Evolutionary conservation across 2,888 invertebrate genomes (phyloP).

Genomic region (Hirtodrosophila cameraria): DNA sequence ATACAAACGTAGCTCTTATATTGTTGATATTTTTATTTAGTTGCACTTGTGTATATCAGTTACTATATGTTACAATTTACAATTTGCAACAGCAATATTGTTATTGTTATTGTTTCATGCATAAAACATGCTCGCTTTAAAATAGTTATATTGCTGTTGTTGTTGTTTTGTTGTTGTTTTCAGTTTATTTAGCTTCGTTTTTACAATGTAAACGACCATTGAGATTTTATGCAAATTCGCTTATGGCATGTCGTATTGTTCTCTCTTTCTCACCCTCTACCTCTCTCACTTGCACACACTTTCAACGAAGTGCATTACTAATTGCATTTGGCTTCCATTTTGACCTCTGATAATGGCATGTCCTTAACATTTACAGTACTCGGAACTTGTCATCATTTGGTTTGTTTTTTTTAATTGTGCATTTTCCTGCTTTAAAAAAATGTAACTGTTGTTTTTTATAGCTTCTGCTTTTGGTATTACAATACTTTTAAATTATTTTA

Average conservation of each 20-base stretch:
- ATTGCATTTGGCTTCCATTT: constrained; percentile 1
- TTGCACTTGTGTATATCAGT: constrained; percentile 14
- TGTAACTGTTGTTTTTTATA: too few species aligned
- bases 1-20: constrained; percentile 13
- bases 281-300: too few species aligned
- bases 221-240: constrained; percentile 61
- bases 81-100: constrained; percentile 13
- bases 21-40: constrained; percentile 50
- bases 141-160: constrained; percentile 18
- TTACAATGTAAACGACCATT: constrained; percentile 52
- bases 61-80: constrained; percentile 17
- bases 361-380: background rate
- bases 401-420: too few species aligned
- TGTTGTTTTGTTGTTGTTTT: constrained; percentile 22
- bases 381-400: background rate
- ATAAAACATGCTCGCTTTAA: constrained; percentile 40
- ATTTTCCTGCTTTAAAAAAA: too few species aligned
- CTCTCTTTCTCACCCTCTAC: background rate
- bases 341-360: background rate
- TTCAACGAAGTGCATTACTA: constrained; percentile 17
- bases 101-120: constrained; percentile 29
- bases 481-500: too few species aligned
- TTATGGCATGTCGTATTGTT: constrained; percentile 11
- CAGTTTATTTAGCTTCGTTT: constrained; percentile 57
- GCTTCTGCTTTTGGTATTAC: too few species aligned